A percentile compares a stretch with the other conserved stretches of the same genome.
phyloP scores from a whole-genome alignment of 2,888 invertebrate genomes.

The Euzetes globulus region DNA sequence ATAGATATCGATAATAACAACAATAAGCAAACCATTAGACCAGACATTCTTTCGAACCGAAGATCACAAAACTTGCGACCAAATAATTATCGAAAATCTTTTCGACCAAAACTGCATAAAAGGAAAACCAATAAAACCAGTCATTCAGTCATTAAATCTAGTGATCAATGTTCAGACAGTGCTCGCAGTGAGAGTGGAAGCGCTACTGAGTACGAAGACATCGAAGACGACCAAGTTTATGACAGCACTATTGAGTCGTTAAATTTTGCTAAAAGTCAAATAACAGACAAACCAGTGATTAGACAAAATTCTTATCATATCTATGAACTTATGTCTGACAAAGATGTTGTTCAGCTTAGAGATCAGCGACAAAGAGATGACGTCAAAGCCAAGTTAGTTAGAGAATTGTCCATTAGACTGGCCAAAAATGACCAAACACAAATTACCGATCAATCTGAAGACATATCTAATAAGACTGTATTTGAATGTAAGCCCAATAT shows the following conservation, averaged over 20 bases:
- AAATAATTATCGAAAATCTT: background rate
- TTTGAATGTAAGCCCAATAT: background rate
- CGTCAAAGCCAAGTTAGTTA: background rate
- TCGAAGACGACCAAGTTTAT: background rate
- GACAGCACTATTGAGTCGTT: background rate
- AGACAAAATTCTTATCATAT: background rate
- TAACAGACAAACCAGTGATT: too few species aligned
- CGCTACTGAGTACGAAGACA: slow-evolving; percentile 15
- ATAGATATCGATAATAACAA: background rate
- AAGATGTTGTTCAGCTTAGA: too few species aligned
- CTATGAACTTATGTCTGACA: background rate
- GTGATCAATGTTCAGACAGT: background rate
- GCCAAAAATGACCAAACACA: too few species aligned
- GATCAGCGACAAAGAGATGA: background rate
- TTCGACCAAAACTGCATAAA: background rate
- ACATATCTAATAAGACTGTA: background rate
- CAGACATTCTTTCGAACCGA: background rate
- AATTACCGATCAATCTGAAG: background rate
- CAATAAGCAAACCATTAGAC: background rate
- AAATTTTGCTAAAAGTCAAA: background rate
- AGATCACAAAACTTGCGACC: background rate
- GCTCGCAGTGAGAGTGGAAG: too few species aligned
- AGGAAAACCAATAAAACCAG: background rate
- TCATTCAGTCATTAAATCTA: background rate
- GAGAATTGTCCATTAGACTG: background rate